A percentile compares a stretch with the other conserved stretches of the same genome.
These are phyloP conservation scores for Drosophila glabriapex DNA, from an alignment of 2,888 invertebrate genomes.

Conservation along the genomic window DNA sequence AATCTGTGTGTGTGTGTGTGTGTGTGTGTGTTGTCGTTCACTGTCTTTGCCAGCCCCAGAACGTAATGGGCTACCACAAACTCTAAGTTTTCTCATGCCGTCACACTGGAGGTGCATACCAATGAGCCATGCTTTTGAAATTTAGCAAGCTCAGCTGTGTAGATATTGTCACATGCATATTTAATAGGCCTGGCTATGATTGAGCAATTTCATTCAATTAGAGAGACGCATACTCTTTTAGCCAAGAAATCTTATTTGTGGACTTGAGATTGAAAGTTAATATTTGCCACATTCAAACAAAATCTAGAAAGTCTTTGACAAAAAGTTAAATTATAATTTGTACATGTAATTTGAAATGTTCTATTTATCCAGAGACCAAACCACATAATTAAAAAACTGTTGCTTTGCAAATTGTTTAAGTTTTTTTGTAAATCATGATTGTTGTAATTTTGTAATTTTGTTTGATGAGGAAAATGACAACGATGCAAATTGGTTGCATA, in stretches of 20 bases:
- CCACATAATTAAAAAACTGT: not conserved
- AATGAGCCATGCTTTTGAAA: conserved; percentile 41
- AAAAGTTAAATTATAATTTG: not conserved
- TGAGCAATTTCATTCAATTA: conserved; percentile 41
- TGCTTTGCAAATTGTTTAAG: not conserved
- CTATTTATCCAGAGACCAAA: not conserved
- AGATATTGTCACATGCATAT: conserved; percentile 37
- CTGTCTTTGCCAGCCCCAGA: conserved; percentile 44
- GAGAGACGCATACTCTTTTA: not conserved
- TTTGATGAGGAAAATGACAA: not conserved
- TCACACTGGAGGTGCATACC: conserved; percentile 33
- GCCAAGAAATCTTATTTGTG: not conserved
- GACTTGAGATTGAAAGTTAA: not conserved
- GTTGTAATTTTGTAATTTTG: not conserved
- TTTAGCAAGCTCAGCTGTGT: conserved; percentile 23
- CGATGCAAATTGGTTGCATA: not conserved
- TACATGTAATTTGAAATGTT: not conserved
- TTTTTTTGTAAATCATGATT: not conserved
- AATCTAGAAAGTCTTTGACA: not conserved
- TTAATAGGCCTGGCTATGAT: conserved; percentile 22
- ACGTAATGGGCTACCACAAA: conserved; percentile 15
- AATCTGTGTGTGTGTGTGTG: conserved; percentile 14
- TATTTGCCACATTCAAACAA: not conserved
- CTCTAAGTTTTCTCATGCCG: conserved; percentile 21
- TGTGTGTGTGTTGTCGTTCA: conserved; percentile 16